Evolutionary conservation across 2,888 invertebrate genomes (phyloP), one percentile per base, ranked within the genome.

Genomic region (Thera britannica): DNA sequence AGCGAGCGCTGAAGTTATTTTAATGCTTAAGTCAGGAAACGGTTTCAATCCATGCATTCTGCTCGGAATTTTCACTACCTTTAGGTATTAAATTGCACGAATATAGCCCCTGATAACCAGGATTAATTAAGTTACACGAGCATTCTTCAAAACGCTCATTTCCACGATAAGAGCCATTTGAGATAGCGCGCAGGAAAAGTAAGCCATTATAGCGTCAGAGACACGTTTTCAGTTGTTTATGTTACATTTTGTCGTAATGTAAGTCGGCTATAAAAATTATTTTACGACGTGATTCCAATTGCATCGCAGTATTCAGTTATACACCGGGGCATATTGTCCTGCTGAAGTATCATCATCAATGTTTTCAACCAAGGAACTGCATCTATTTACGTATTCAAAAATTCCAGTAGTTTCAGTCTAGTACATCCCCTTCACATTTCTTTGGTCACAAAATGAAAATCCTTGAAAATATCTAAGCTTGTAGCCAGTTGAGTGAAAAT

Each of bases 151-250:
- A 71, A 69, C 41, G 62, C 67, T 68, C 67, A 64, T 72, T 72
- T 70, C 48, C 48, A 64, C 65, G 77, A 78, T 78, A 75, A 72
- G 48, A 70, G 62, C 55, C 65, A 71, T 73, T 73, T 72, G 58
- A 67, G 73, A 73, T 73, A 75, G 60, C 68, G 58, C 58, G 48
- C 73, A 68, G 75, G 71, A 74, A 75, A 71, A 72, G 69, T 68
- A 46, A 68, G 64, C 71, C 72, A 69, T 72, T 72, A 72, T 54
- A 70, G 66, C 60, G 67, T 60, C 60, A 57, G 55, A 71, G 67
- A 70, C 71, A 73, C 67, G 71, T 72, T 72, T 72, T 75, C 63
- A 67, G 70, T 68, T 63, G 68, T 74, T 72, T 72, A 68, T 70
- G 61, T 70, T 67, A 70, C 62, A 68, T 67, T 67, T 69, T 60